Base-by-base conservation (phyloP, 2,888 invertebrate species). In the Hydropsyche betteni region DNA sequence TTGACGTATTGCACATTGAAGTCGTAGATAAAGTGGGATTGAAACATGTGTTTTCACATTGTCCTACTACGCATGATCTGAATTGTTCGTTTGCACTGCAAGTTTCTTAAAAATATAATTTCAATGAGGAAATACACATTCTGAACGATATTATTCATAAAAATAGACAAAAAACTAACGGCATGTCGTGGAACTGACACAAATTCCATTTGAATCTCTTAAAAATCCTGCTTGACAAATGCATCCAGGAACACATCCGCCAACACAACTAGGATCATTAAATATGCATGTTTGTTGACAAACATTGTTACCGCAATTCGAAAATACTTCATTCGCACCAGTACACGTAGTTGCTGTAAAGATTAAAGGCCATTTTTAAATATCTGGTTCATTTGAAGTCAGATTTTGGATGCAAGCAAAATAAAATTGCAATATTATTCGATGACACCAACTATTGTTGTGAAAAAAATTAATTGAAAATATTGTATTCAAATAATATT, bases 201-300 rank as follows among this genome's bases (percentile, higher is more conserved):
- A 58, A 4, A 58, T 24, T 4, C 24, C 24, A 16, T 14, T 34
- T 36, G 10, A 14, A 58, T 72, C 38, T 33, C 72, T 72, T 33
- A 72, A 24, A 16, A 36, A 72, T 8, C 50, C 24, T 38, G 16
- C n/a, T 33, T 58, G 24, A 50, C 72, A 72, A 14, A 58, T n/a
- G 16, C 72, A 72, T 34, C 58, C 72, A 7, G 61, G 36, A 50
- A 4, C 58, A 14, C 71, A 71, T 44, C 44, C 53, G 34, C 61
- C 14, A 61, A 33, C 16, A 4, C 61, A 61, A 10, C 1, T 12
- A 33, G 61, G 5, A 8, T 5, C 24, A 3, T 24, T 24, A 7
- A 16, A 24, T 36, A 1, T 36, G 34, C 64, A 64, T 12, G 7
- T 36, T n/a, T 12, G 12, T 8, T n/a, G 33, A n/a, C 64, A 64